Evolutionary conservation across 2,888 invertebrate species (phyloP), one percentile per base, ranked within the genome.

Genomic region (Microdon myrmicae): DNA sequence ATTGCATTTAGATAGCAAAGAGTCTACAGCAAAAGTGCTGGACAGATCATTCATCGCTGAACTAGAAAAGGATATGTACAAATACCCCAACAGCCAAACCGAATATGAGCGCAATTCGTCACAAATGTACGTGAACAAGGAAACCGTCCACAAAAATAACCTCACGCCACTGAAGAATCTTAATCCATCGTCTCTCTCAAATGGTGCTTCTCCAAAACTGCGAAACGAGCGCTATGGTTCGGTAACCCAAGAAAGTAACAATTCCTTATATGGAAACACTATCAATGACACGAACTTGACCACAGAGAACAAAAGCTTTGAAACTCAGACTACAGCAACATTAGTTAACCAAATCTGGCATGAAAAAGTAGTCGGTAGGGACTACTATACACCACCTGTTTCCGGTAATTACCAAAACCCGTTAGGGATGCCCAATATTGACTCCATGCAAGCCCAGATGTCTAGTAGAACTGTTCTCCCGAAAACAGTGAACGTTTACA

Each of bases 21-120:
- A 8, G n/a, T 20, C 54, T 4, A 6, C 76, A 0, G 79, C 81
- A 1, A 81, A 81, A 55, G 80, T 83, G 70, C 73, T 86, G 10
- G 85, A 85, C 71, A 81, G 84, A 5, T 82, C 82, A 9, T 87
- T 88, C 66, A 80, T 87, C 23, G 84, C 84, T 0, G 87, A 88
- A 71, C 74, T 88, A 37, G 88, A 89, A 73, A 87, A 86, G 68
- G 84, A 84, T 69, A 77, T 88, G 72, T 80, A 79, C 64, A 75
- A 73, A 48, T 70, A 72, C 29, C 69, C 68, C 2, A 53, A 69
- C 29, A 73, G 70, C 39, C 77, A 76, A 51, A 72, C 71, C 45
- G 79, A 77, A 64, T 78, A 80, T 13, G 79, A 76, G 34, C 78
- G 79, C 5, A 79, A 79, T 55, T 73, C 76, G 1, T 44, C 73